These are phyloP conservation scores for Hipposideros armiger DNA, from an alignment of 2,113 vertebrate genomes.

Conservation along the genomic window DNA sequence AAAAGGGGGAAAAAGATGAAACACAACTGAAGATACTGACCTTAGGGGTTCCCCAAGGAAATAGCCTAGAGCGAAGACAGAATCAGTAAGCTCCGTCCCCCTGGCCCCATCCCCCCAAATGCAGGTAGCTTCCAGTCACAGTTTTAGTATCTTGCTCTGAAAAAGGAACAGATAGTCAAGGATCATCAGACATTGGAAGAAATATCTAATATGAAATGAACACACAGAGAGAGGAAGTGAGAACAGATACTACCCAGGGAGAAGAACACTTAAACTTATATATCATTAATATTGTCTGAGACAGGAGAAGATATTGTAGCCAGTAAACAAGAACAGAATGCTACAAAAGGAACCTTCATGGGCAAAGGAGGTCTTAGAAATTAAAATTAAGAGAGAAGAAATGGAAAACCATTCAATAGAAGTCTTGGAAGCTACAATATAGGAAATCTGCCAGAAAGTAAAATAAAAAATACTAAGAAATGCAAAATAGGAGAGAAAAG, in stretches of 20 bases:
- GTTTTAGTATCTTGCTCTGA: not conserved
- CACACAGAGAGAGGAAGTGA: not conserved
- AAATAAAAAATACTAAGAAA: conserved; percentile 21
- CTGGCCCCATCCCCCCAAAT: not conserved
- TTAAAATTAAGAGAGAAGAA: conserved; percentile 13
- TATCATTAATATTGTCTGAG: not conserved
- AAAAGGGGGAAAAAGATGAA: not conserved
- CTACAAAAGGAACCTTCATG: not conserved
- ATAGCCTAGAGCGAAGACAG: not conserved
- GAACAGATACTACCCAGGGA: not conserved
- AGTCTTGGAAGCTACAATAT: not conserved
- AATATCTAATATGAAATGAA: not conserved
- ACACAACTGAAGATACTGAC: not conserved
- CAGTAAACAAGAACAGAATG: conserved; percentile 25
- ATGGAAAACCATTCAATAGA: not conserved
- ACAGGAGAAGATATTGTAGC: not conserved
- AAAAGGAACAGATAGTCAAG: not conserved
- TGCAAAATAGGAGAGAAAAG: not conserved
- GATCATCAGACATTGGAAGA: not conserved
- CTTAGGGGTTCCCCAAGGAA: not conserved
- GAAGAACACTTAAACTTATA: not conserved
- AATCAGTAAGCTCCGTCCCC: not conserved
- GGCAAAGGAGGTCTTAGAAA: not conserved
- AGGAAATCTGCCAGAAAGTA: not conserved
- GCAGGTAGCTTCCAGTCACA: not conserved